Base-by-base conservation (phyloP, 2,888 invertebrate genomes). In the Deilephila elpenor region DNA sequence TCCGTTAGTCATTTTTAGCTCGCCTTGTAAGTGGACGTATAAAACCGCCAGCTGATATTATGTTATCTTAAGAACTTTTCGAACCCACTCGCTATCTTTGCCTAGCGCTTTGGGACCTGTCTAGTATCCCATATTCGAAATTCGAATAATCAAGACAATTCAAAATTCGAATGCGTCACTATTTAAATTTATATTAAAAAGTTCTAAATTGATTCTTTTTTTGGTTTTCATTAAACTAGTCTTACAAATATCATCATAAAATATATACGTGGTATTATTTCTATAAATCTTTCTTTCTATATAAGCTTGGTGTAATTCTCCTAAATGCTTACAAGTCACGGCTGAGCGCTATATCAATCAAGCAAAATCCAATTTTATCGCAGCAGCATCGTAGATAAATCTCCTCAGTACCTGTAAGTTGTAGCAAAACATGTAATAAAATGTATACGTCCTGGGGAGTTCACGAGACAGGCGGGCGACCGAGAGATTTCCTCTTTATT, bases 391-490 rank as follows among this genome's bases (percentile, higher is more conserved):
- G 77, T 79, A 79, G 75, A 82, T 77, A 72, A 76, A 74, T 75
- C 62, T 72, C 73, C 60, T 59, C 37, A 72, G 44, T 56, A 73
- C 62, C 73, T 73, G 73, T 64, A 76, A 75, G 71, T 80, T 74
- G 70, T 74, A 59, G 74, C 75, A 75, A 73, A 75, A 78, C 75
- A 77, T 74, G 76, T 74, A 71, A 79, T 79, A 76, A 78, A 79
- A 78, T 76, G 73, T 44, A 56, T 62, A 44, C 19, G 51, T 34
- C 53, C 11, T 60, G 11, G 4, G 20, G 51, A 67, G 25, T 67
- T 67, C 20, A n/a, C n/a, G 37, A 67, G 51, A 67, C 67, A 51
- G 25, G 25, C 20, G 17, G 67, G 67, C 67, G 67, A 25, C 37
- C 20, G 25, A 14, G 25, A 14, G 44, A 64, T 44, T 64, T 17